Conservation (phyloP, 2,797 vertebrate genomes). For the Thamnophis elegans region DNA sequence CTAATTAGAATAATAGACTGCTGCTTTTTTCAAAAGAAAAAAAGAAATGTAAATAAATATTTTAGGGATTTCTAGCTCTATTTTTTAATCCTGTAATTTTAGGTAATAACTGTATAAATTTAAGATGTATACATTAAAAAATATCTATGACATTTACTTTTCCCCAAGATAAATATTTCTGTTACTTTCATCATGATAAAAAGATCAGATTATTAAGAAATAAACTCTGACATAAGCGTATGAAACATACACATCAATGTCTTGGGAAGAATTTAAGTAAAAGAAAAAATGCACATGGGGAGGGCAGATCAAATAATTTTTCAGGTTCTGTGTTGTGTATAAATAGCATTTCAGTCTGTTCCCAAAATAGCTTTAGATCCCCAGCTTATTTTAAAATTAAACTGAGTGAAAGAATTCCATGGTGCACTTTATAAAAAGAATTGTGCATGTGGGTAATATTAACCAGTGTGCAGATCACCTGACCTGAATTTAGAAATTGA, state of each 20-base stretch:
- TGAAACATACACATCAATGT: background rate
- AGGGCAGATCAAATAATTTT: background rate
- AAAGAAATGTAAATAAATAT: background rate
- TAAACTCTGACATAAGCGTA: background rate
- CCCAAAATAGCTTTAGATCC: background rate
- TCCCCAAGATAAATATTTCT: background rate
- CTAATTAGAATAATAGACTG: background rate
- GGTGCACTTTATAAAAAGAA: background rate
- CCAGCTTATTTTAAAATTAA: background rate
- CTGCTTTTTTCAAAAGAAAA: background rate
- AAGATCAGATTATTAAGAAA: constrained; percentile 2
- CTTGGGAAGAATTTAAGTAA: background rate
- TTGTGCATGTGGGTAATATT: background rate
- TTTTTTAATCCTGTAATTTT: background rate
- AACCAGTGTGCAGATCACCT: background rate
- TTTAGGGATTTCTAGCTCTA: background rate
- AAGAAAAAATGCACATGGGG: background rate
- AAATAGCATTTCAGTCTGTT: background rate
- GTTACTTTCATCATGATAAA: background rate
- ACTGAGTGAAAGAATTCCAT: background rate
- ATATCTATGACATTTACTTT: background rate
- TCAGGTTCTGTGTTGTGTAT: background rate
- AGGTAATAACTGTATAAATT: background rate
- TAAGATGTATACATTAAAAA: background rate
- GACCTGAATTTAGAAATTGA: constrained; percentile 21